Evolutionary conservation across 2,888 invertebrate genomes (phyloP), one percentile per base, ranked within the genome.

Genomic region (Gortyna flavago): DNA sequence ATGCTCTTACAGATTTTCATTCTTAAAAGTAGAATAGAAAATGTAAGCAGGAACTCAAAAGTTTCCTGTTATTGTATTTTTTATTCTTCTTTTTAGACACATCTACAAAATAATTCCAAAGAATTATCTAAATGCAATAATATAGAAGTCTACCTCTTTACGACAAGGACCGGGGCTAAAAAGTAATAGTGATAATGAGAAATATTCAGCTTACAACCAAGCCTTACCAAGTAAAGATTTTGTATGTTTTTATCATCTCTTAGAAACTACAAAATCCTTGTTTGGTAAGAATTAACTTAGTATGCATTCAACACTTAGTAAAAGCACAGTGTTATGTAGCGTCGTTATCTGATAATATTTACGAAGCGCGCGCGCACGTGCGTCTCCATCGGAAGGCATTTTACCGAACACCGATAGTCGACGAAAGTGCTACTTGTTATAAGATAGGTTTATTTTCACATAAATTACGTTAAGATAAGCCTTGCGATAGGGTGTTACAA

Each of bases 281-380:
- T 64, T 81, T 59, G 25, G 48, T 51, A 69, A 35, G n/a, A 68
- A 64, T 54, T 35, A 35, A 48, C 59, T 77, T 64, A 77, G 72
- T 81, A 77, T 72, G 57, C 83, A 48, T 25, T 57, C 48, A 62
- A 73, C 73, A 73, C 65, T 73, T 70, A 72, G 68, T 54, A 38
- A n/a, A n/a, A 38, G 44, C 44, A 44, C 18, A 21, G 57, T 74
- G 64, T 66, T 62, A 66, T 48, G 79, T 74, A 59, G 57, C 35
- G 64, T 57, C 57, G 74, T 82, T 82, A 83, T 83, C 82, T 54
- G 68, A 72, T 72, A 83, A 83, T 79, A 83, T 84, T 83, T 67
- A 71, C 59, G 76, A 74, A 83, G 79, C 77, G 86, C 80, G 71
- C 69, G 80, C 85, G 83, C 85, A 87, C 83, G 87, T 87, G 86